Percentiles rank a stretch among this genome's conserved stretches.
Evolutionary conservation across 1,140 invertebrate species (phyloP).

Genomic region (Drosophila yakuba): DNA sequence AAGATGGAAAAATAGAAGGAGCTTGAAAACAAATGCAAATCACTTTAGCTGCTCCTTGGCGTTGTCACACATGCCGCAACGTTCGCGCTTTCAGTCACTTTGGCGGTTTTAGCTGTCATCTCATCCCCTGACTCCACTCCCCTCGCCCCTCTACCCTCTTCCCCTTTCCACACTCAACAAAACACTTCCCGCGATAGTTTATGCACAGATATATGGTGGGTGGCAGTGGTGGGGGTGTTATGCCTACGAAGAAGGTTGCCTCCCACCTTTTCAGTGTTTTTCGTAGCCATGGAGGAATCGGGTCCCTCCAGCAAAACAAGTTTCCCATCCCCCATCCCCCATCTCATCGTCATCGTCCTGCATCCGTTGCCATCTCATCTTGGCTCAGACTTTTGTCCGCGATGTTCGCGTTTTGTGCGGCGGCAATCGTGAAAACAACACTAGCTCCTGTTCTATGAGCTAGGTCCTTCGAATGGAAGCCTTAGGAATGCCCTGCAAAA

Average conservation of each 20-base stretch:
- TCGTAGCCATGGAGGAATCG: conserved; percentile 19
- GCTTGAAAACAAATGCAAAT: conserved; percentile 62
- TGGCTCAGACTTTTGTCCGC: conserved; percentile 2
- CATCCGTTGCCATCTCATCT: neutral
- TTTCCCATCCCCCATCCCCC: conserved; percentile 3
- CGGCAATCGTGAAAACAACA: conserved; percentile 33
- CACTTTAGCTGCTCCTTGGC: conserved; percentile 73
- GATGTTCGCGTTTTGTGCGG: conserved; percentile 29
- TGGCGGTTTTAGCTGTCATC: conserved; percentile 74
- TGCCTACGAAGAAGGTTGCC: too few species aligned
- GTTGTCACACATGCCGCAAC: conserved; percentile 53
- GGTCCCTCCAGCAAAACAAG: conserved; percentile 44
- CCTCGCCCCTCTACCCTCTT: neutral
- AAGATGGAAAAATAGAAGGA: neutral
- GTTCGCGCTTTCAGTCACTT: conserved; percentile 74
- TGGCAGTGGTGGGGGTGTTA: too few species aligned
- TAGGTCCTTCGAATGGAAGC: neutral
- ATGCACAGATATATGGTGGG: neutral
- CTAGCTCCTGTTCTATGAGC: neutral
- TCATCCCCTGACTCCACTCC: conserved; percentile 21
- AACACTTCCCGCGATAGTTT: conserved; percentile 16
- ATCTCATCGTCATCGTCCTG: neutral
- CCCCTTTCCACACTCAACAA: too few species aligned
- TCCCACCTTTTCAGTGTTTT: conserved; percentile 24
- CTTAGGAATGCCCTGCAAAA: neutral